Base-by-base conservation (phyloP, 2,888 invertebrate genomes). In the Hirtodrosophila duncani region DNA sequence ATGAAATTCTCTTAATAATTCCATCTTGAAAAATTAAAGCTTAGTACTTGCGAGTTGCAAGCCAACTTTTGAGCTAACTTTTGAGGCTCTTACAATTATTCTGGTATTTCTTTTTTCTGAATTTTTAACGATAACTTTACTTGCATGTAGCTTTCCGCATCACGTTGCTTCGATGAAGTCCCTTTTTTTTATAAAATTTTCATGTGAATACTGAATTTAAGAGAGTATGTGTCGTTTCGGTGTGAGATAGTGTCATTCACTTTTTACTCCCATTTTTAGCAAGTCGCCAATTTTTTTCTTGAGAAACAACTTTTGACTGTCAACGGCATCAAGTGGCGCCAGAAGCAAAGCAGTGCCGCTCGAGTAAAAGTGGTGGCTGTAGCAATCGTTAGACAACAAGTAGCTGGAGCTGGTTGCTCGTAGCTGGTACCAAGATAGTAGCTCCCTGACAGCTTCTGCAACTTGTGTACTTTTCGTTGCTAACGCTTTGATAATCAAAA, bases 401-500 rank as follows among this genome's bases (percentile, higher is more conserved):
- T 72, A 70, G 70, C 69, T 63, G 43, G 51, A 41, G 37, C 34
- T 42, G 29, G 18, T 36, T 5, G 55, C 44, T 43, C 30, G 41
- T 44, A 49, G 62, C 24, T 26, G 38, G 34, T 57, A 50, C 50
- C 46, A 39, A 31, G 53, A 29, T 59, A 59, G 58, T 9, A 33
- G 31, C 36, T 31, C 36, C 41, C 42, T 60, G 50, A 42, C 50
- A 43, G 67, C 51, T 66, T 63, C 57, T 44, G 45, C 60, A 65
- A 70, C 44, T 72, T 70, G 74, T 64, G 74, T 70, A 74, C 70
- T 74, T 78, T 74, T 63, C 51, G 78, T 70, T 71, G 78, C 70
- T 75, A 77, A 75, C 77, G 77, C 65, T 77, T 75, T 77, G 75
- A 77, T 77, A 77, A 77, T 77, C 80, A 77, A 77, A 69, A 77